phyloP scores from a whole-genome alignment of 2,113 vertebrate genomes.

The Phasianus colchicus region DNA sequence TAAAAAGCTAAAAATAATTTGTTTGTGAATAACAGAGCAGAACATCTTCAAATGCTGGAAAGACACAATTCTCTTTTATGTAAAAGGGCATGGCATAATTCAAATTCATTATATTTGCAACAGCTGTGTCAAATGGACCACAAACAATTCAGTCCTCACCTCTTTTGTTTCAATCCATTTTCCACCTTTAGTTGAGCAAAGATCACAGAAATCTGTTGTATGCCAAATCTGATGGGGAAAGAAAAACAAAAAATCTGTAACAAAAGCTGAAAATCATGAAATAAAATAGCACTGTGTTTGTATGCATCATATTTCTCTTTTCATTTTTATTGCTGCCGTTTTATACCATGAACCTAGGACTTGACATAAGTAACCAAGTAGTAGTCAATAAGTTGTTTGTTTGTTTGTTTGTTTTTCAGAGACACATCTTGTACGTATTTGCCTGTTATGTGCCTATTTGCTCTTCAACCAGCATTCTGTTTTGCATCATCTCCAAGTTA shows the following conservation, averaged over 20 bases:
- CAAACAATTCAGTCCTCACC: slow-evolving; percentile 3
- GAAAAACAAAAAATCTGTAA: background rate
- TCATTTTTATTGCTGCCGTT: background rate
- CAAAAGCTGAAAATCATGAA: background rate
- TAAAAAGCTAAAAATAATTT: slow-evolving; percentile 47
- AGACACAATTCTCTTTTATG: slow-evolving; percentile 35
- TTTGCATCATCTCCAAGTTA: background rate
- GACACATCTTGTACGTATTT: background rate
- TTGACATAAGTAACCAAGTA: background rate
- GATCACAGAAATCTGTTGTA: background rate
- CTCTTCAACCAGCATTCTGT: background rate
- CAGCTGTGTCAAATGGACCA: slow-evolving; percentile 30
- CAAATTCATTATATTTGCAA: slow-evolving; percentile 20
- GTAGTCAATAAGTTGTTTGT: background rate
- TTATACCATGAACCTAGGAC: background rate
- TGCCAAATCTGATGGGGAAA: background rate
- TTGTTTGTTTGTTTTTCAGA: background rate
- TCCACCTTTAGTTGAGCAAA: background rate
- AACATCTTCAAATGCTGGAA: slow-evolving; percentile 34
- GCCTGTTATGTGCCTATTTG: too few relatives aligned
- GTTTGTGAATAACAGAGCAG: slow-evolving; percentile 16
- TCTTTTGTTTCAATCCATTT: slow-evolving; percentile 29
- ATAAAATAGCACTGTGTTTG: background rate
- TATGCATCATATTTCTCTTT: background rate
- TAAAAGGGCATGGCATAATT: slow-evolving; percentile 24